Evolutionary conservation across 1,140 invertebrate species (phyloP).

Genomic region (Atta colombica): DNA sequence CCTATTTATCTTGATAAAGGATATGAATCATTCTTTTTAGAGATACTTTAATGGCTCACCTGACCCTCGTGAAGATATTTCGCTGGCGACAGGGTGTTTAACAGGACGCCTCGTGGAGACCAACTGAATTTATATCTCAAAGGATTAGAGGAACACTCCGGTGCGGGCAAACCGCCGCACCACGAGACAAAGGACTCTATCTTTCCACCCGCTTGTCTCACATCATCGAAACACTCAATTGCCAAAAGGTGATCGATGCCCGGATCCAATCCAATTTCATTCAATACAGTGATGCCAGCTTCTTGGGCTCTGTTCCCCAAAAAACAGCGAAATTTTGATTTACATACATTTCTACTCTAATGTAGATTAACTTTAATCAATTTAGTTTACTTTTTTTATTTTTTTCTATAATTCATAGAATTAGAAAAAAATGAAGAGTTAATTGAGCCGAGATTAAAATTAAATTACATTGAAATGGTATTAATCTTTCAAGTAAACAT

Average conservation of each 20-base stretch:
- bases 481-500: background rate
- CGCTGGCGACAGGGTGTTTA: constrained; percentile 95
- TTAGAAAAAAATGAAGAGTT: too few relatives aligned
- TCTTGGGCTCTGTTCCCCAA: constrained; percentile 89
- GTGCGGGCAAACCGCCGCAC: constrained; percentile 98
- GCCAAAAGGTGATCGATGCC: constrained; percentile 99
- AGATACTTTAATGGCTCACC: constrained; percentile 82
- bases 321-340: background rate
- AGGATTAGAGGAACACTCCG: constrained; percentile 97
- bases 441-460: too few relatives aligned
- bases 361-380: too few relatives aligned
- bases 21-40: background rate
- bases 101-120: constrained; percentile 96
- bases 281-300: constrained; percentile 95
- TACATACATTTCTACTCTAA: too few relatives aligned
- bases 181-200: constrained; percentile 98
- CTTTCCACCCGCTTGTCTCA: constrained; percentile 92
- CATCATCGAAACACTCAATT: constrained; percentile 98
- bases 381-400: too few relatives aligned
- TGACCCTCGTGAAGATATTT: constrained; percentile 95
- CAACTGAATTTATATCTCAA: constrained; percentile 99
- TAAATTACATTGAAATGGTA: too few relatives aligned
- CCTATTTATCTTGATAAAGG: background rate
- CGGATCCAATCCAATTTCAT: constrained; percentile 99
- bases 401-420: too few relatives aligned